Evolutionary conservation across 2,888 invertebrate species (phyloP).

Genomic region (Luperina nickerlii): DNA sequence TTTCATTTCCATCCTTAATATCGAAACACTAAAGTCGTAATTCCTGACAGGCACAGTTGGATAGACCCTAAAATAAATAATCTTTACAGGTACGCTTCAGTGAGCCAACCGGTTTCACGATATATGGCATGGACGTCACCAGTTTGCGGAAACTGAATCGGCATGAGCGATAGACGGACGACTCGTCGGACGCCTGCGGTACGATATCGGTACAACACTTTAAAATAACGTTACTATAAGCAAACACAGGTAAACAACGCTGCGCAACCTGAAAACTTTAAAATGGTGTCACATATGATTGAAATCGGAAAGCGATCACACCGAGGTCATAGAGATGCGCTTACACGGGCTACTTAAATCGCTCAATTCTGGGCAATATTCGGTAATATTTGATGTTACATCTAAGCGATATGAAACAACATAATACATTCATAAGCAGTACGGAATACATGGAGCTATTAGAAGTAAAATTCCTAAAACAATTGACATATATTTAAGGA

Average conservation of each 20-base stretch:
- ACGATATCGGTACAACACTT: slow-evolving; percentile 21
- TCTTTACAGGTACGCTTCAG: slow-evolving; percentile 76
- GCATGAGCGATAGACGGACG: slow-evolving; percentile 73
- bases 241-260: neutral
- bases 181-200: slow-evolving; percentile 14
- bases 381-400: neutral
- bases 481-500: neutral
- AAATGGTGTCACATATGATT: neutral
- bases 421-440: neutral
- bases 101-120: slow-evolving; percentile 76
- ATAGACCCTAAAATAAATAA: neutral
- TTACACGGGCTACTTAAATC: neutral
- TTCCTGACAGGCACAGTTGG: neutral
- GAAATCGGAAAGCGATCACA: neutral
- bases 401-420: neutral
- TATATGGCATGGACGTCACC: slow-evolving; percentile 86
- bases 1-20: neutral
- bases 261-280: neutral
- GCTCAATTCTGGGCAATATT: neutral
- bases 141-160: slow-evolving; percentile 83
- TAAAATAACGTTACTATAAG: neutral
- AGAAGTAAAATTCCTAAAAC: neutral
- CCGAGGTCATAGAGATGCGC: neutral
- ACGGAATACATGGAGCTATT: neutral
- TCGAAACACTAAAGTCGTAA: neutral